A percentile compares a stretch with the other conserved stretches of the same genome.
phyloP scores from a whole-genome alignment of 1,140 invertebrate species.

The Schlechtendalia chinensis region DNA sequence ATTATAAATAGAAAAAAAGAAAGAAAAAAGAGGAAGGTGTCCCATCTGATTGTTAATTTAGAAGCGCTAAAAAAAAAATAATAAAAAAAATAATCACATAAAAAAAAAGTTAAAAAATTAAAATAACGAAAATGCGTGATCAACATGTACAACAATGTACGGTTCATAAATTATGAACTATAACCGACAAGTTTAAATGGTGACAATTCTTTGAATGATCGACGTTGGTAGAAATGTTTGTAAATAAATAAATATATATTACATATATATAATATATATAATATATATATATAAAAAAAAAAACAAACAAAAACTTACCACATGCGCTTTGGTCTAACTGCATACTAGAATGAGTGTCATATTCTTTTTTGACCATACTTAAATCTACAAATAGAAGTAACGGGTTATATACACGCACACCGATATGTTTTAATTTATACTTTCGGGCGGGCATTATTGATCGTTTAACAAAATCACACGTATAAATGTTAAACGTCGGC shows the following conservation, averaged over 20 bases:
- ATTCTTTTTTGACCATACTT: constrained; percentile 28
- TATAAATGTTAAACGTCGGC: no score
- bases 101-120: background rate
- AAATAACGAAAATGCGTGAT: background rate
- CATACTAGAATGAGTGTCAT: constrained; percentile 30
- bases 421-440: no score
- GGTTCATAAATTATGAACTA: constrained; percentile 7
- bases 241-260: background rate
- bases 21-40: constrained; percentile 46
- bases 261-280: no score
- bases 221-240: constrained; percentile 20
- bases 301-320: constrained; percentile 26
- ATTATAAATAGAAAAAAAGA: constrained; percentile 18
- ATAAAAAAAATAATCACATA: constrained; percentile 33
- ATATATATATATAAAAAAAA: no score
- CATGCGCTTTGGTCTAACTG: constrained; percentile 41
- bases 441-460: no score
- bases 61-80: constrained; percentile 42
- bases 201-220: constrained; percentile 15
- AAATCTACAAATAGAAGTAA: constrained; percentile 28
- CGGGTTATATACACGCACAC: background rate
- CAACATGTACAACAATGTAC: background rate
- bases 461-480: no score
- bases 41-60: constrained; percentile 49
- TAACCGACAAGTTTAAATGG: constrained; percentile 2